Percentiles rank a stretch among this genome's conserved stretches.
Evolutionary conservation across 2,888 invertebrate species (phyloP).

Genomic region (Lasioglossum villosulum): DNA sequence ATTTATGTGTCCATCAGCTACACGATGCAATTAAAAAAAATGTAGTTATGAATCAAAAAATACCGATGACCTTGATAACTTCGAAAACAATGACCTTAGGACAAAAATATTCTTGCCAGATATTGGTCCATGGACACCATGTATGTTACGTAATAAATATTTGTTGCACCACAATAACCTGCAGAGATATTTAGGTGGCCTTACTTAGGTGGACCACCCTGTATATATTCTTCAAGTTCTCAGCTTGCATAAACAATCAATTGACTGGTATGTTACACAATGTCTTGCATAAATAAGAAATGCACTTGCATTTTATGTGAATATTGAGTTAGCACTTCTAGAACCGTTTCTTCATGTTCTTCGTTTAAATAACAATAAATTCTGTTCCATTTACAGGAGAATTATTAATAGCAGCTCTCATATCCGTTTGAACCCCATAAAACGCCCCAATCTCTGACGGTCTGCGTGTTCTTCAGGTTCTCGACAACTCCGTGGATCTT

Average conservation of each 20-base stretch:
- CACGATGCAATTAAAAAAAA: no score
- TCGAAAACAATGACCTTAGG: no score
- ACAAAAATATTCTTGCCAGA: no score
- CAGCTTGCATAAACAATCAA: not conserved
- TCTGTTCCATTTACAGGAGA: not conserved
- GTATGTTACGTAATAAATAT: no score
- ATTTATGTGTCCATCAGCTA: no score
- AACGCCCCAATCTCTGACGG: constrained; percentile 1
- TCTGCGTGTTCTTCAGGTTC: not conserved
- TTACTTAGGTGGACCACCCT: no score
- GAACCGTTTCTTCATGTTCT: not conserved
- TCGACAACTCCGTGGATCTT: constrained; percentile 26
- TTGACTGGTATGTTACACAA: not conserved
- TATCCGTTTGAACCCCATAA: not conserved
- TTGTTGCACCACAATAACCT: no score
- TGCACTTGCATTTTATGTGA: not conserved
- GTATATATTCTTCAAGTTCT: no score
- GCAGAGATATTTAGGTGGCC: no score
- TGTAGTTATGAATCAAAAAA: no score
- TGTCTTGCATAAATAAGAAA: not conserved
- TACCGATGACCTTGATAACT: no score
- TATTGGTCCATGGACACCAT: no score
- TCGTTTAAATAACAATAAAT: not conserved
- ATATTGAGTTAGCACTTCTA: not conserved
- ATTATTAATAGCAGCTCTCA: not conserved